These are phyloP conservation scores for Monochamus alternatus DNA, from an alignment of 2,888 invertebrate genomes.

Conservation along the genomic window DNA sequence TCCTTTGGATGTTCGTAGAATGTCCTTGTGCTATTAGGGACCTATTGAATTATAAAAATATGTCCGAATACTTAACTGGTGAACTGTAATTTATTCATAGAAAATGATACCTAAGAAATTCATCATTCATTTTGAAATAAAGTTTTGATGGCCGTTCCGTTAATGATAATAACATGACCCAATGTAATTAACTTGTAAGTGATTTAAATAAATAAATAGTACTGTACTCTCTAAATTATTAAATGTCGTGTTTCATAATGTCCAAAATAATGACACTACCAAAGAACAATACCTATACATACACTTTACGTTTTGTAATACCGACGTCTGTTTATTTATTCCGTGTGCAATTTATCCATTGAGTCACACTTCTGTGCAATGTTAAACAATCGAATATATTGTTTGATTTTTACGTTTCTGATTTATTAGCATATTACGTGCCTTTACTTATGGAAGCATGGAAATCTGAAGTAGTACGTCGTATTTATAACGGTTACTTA, in stretches of 20 bases:
- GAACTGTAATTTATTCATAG: no score
- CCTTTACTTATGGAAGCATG: neutral
- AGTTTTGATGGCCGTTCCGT: neutral
- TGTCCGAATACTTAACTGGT: no score
- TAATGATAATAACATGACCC: neutral
- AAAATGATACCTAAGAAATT: no score
- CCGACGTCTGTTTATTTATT: constrained; percentile 18
- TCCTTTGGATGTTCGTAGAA: no score
- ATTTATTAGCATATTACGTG: constrained; percentile 16
- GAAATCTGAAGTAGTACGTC: no score
- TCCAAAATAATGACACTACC: constrained; percentile 16
- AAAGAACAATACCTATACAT: neutral
- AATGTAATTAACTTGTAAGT: constrained; percentile 19
- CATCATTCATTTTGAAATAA: no score
- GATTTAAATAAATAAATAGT: constrained; percentile 16
- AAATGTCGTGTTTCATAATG: constrained; percentile 24
- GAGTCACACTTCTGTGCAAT: constrained; percentile 1
- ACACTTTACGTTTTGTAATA: constrained; percentile 23
- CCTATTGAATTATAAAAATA: no score
- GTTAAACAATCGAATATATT: constrained; percentile 24
- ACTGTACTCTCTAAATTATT: neutral
- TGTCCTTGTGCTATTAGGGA: no score
- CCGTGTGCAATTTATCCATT: constrained; percentile 6
- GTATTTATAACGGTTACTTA: no score
- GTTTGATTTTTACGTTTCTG: constrained; percentile 11